Evolutionary conservation across 2,113 vertebrate genomes (phyloP).

Genomic region (Fregata magnificens): DNA sequence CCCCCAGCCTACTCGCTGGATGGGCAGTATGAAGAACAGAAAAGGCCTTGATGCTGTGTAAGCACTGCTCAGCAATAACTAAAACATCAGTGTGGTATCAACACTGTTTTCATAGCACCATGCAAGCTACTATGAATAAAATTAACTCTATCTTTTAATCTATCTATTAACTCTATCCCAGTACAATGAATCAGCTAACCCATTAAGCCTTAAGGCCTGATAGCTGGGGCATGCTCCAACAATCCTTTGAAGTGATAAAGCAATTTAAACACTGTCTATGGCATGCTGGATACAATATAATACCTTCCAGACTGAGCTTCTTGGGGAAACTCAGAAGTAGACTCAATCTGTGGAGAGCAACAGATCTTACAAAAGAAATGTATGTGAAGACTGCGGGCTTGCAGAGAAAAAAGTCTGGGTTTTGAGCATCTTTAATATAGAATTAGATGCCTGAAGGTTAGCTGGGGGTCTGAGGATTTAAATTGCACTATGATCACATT

Average conservation of each 20-base stretch:
- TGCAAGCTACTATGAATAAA: not conserved
- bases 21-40: not conserved
- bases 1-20: not conserved
- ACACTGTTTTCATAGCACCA: not conserved
- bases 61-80: not conserved
- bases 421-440: not conserved
- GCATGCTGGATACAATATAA: not conserved
- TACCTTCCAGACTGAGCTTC: not conserved
- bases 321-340: not conserved
- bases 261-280: not conserved
- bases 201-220: not conserved
- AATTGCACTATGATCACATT: not conserved
- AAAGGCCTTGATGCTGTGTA: not conserved
- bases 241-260: not conserved
- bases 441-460: not conserved
- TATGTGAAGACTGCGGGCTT: not conserved
- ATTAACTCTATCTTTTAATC: not conserved
- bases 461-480: not conserved
- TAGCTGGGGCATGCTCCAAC: not conserved
- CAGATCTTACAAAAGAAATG: not conserved
- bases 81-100: not conserved
- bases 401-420: not conserved
- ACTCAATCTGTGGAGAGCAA: not conserved
- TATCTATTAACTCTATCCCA: not conserved
- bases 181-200: not conserved